A percentile compares a stretch with the other conserved stretches of the same genome.
Evolutionary conservation across 2,113 vertebrate genomes (phyloP).

Genomic region (Corythaeola cristata): DNA sequence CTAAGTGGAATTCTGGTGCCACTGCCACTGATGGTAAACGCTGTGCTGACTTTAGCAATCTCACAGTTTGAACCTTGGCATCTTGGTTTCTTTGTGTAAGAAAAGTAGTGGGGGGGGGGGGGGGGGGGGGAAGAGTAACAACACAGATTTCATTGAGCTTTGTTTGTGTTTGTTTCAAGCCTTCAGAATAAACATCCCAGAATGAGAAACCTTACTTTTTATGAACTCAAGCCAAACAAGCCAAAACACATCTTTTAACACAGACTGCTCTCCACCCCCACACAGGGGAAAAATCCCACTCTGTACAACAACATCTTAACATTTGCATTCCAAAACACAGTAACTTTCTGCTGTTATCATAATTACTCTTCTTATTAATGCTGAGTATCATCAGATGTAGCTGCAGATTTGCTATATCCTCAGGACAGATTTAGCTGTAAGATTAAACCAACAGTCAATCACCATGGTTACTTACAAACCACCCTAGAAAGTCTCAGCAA

Average conservation of each 20-base stretch:
- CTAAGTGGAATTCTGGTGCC: neutral
- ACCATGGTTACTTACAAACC: neutral
- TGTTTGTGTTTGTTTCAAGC: conserved; percentile 53
- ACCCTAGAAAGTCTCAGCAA: neutral
- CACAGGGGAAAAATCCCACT: conserved; percentile 20
- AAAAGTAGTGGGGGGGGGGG: neutral
- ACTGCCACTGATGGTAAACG: neutral
- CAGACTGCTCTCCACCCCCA: conserved; percentile 34
- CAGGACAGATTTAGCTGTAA: neutral
- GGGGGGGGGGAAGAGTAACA: neutral
- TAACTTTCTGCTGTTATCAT: conserved; percentile 54
- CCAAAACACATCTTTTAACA: conserved; percentile 57
- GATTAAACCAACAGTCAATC: neutral
- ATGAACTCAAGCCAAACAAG: conserved; percentile 57
- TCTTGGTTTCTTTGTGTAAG: neutral
- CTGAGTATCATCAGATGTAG: neutral
- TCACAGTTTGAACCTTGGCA: neutral
- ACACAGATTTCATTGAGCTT: conserved; percentile 25
- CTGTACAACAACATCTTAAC: conserved; percentile 62
- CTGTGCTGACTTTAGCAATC: neutral
- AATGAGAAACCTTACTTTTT: conserved; percentile 69
- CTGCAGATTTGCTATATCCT: neutral
- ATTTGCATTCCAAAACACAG: conserved; percentile 66
- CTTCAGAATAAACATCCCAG: conserved; percentile 45
- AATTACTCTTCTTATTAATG: conserved; percentile 38